Percentiles rank a stretch among this genome's conserved stretches.
These are phyloP conservation scores for Serrognathus titanus DNA, from an alignment of 2,888 invertebrate genomes.

Conservation along the genomic window DNA sequence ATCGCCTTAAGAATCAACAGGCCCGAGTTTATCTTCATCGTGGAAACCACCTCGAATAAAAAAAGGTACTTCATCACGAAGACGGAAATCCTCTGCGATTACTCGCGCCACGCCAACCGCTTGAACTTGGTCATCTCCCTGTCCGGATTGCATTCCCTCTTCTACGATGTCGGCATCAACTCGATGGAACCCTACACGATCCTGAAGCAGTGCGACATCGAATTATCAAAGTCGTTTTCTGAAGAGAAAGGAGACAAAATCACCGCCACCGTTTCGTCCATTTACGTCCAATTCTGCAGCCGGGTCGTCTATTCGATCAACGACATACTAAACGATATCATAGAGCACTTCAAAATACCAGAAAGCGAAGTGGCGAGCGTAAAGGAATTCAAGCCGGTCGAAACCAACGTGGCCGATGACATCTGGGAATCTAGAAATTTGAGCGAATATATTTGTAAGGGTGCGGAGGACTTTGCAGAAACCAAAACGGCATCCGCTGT, in stretches of 20 bases:
- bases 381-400: constrained; percentile 7
- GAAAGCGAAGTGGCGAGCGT: constrained; percentile 28
- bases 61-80: constrained; percentile 57
- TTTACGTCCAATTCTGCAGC: constrained; percentile 70
- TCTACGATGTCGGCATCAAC: constrained; percentile 41
- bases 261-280: constrained; percentile 61
- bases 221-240: constrained; percentile 62
- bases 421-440: constrained; percentile 71
- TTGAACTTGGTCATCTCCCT: constrained; percentile 62
- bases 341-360: constrained; percentile 47
- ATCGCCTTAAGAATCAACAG: constrained; percentile 71
- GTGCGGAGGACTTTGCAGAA: constrained; percentile 15
- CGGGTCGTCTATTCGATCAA: constrained; percentile 69
- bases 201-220: constrained; percentile 67
- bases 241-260: constrained; percentile 66
- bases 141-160: constrained; percentile 56
- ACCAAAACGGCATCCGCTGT: constrained; percentile 5
- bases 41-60: constrained; percentile 59
- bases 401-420: constrained; percentile 49
- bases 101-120: constrained; percentile 63
- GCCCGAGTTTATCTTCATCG: constrained; percentile 74
- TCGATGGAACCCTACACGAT: constrained; percentile 55
- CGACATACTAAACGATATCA: constrained; percentile 51
- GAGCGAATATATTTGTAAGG: constrained; percentile 36
- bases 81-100: constrained; percentile 67